phyloP scores from a whole-genome alignment of 2,797 vertebrate species.

The Sebastes reedi region DNA sequence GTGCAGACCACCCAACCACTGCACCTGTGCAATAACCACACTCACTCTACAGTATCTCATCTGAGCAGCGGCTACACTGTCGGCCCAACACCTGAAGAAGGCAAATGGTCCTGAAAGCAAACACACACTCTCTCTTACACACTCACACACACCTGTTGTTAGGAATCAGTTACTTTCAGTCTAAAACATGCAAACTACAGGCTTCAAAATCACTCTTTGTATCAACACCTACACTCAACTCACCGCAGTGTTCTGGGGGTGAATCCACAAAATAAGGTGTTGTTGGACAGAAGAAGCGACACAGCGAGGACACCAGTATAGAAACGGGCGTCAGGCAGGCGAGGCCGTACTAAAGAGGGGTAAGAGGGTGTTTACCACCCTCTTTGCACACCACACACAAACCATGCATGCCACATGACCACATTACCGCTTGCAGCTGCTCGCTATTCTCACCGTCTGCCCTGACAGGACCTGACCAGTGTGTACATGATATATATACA shows the following conservation, averaged over 20 bases:
- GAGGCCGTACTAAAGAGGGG: slow-evolving; percentile 52
- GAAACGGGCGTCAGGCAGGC: slow-evolving; percentile 46
- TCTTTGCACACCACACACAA: slow-evolving; percentile 32
- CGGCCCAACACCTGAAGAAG: slow-evolving; percentile 13
- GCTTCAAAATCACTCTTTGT: neutral
- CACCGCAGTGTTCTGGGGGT: neutral
- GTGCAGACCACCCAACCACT: slow-evolving; percentile 64
- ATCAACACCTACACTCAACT: neutral
- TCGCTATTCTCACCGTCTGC: slow-evolving; percentile 57
- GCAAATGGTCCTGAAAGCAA: slow-evolving; percentile 30
- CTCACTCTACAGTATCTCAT: neutral
- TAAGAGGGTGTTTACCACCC: slow-evolving; percentile 63
- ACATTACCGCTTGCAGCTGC: slow-evolving; percentile 74
- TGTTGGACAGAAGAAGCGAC: neutral
- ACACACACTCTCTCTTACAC: slow-evolving; percentile 1
- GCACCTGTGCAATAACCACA: slow-evolving; percentile 53
- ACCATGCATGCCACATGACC: slow-evolving; percentile 62
- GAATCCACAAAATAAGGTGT: slow-evolving; percentile 24
- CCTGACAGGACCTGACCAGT: slow-evolving; percentile 59
- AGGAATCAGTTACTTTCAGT: neutral
- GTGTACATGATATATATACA: slow-evolving; percentile 41
- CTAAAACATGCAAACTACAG: neutral
- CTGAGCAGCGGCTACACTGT: neutral
- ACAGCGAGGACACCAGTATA: slow-evolving; percentile 2
- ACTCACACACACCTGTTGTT: slow-evolving; percentile 3